These are phyloP conservation scores for Cyclargus thomasi DNA, from an alignment of 1,140 invertebrate species.

Conservation along the genomic window DNA sequence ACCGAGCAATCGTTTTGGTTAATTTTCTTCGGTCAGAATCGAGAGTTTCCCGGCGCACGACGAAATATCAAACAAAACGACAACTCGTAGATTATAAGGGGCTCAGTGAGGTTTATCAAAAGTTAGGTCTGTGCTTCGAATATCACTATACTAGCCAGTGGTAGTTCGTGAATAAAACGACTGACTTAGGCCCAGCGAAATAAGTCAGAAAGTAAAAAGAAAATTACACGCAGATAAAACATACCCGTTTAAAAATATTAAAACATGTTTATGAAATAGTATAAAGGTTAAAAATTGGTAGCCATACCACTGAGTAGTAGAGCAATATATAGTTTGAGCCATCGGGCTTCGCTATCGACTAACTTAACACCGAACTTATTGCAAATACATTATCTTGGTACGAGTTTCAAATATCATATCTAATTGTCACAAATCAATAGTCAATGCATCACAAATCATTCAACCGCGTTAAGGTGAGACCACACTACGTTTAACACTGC, in stretches of 20 bases:
- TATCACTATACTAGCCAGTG: not conserved
- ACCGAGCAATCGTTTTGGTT: not conserved
- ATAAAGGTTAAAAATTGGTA: not conserved
- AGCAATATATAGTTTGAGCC: not conserved
- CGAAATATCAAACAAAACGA: not conserved
- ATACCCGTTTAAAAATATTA: not conserved
- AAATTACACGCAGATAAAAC: not conserved
- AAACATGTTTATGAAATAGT: not conserved
- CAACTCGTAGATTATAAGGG: not conserved
- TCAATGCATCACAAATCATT: not conserved
- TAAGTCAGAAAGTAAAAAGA: not conserved
- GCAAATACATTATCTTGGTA: not conserved
- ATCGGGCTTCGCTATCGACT: not conserved
- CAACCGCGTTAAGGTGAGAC: not conserved
- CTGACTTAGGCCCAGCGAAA: not conserved
- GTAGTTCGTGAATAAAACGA: not conserved
- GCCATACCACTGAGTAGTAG: not conserved
- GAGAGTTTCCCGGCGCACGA: not conserved
- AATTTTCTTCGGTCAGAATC: not conserved
- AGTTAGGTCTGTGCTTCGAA: not conserved
- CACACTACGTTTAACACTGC: too few relatives aligned
- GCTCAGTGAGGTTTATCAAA: not conserved
- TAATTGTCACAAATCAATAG: conserved; percentile 2
- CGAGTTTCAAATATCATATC: conserved; percentile 1
- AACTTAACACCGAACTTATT: not conserved